phyloP scores from a whole-genome alignment of 2,113 vertebrate genomes.

The Lycocorax pyrrhopterus region DNA sequence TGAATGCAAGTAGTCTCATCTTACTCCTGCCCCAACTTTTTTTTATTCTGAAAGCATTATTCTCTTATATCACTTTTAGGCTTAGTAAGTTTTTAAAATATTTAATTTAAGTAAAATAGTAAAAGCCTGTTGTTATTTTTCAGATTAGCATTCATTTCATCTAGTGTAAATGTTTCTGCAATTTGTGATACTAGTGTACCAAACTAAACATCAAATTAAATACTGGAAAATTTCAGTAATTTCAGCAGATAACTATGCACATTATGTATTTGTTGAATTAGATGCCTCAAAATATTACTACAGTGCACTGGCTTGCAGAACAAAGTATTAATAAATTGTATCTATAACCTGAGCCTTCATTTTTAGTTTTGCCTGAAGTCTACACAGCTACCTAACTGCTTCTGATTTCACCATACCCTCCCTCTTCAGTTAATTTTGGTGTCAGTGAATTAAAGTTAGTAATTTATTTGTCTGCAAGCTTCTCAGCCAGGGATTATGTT shows the following conservation, averaged over 20 bases:
- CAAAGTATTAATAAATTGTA: background rate
- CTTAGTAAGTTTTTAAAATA: background rate
- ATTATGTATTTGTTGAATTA: background rate
- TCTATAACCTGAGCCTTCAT: background rate
- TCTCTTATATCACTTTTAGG: background rate
- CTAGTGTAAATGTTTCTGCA: background rate
- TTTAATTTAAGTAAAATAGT: background rate
- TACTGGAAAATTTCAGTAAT: background rate
- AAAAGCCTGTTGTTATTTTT: background rate
- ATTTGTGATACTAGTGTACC: background rate
- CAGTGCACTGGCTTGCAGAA: background rate
- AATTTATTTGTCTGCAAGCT: accelerated
- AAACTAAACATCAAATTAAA: background rate
- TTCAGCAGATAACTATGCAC: background rate
- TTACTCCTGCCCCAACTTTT: background rate
- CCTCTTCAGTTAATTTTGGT: background rate
- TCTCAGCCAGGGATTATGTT: background rate
- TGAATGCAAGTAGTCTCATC: background rate
- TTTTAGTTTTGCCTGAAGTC: background rate
- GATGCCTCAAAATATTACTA: background rate
- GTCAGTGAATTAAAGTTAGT: background rate
- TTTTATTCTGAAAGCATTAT: background rate
- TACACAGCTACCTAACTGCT: background rate
- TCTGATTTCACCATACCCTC: background rate
- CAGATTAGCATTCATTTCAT: background rate